Evolutionary conservation across 2,888 invertebrate species (phyloP).

Genomic region (Catocala fraxini): DNA sequence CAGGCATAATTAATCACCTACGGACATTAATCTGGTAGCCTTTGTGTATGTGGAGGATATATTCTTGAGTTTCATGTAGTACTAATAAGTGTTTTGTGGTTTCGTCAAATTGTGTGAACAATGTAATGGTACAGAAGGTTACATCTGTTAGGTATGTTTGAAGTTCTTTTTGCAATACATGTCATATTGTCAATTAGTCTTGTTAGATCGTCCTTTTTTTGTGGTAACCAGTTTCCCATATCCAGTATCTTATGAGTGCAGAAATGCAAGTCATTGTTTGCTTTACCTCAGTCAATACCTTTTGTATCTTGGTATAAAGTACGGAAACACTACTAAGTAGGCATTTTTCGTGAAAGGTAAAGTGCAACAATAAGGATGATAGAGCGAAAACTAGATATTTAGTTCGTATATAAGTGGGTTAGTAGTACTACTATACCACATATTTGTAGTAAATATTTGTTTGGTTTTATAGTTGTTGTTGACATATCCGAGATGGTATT

Average conservation of each 20-base stretch:
- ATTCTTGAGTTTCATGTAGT: no score
- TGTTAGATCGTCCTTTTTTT: constrained; percentile 31
- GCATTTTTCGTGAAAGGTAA: no score
- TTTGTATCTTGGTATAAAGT: not conserved
- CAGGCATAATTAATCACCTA: no score
- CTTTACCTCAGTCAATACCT: constrained; percentile 7
- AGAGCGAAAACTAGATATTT: no score
- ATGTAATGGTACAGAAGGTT: no score
- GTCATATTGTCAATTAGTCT: constrained; percentile 24
- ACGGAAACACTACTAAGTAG: not conserved
- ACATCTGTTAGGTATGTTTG: not conserved
- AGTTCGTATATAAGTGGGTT: not conserved
- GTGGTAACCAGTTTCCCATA: constrained; percentile 6
- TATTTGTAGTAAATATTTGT: not conserved
- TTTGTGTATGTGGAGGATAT: no score
- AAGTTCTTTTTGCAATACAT: constrained; percentile 14
- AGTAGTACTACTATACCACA: not conserved
- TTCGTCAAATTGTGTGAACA: no score
- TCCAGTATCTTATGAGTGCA: constrained; percentile 1
- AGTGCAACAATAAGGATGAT: no score
- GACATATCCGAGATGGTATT: no score
- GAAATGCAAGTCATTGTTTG: constrained; percentile 18
- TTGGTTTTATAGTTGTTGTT: no score
- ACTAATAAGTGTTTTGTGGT: no score
- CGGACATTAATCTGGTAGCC: no score